Evolutionary conservation across 2,797 vertebrate species (phyloP), one percentile per base, ranked within the genome.

Genomic region (Yasuhikotakia modesta): DNA sequence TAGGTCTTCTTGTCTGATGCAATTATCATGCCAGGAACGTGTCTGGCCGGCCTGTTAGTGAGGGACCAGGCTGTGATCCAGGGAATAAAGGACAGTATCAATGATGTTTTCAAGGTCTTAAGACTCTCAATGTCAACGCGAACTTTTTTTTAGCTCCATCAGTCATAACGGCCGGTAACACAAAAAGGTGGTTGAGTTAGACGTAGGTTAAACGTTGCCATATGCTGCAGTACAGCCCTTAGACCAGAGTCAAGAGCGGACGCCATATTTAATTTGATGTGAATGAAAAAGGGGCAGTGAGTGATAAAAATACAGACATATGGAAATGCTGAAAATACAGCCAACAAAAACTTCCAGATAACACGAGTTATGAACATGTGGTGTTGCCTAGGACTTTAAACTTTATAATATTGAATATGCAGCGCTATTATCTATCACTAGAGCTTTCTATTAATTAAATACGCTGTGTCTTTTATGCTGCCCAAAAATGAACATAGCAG

Each of bases 1-100:
- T 84, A 81, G 87, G 84, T 88, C 86, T 88, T 86, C 86, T 85
- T 85, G 89, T 89, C 70, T 66, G n/a, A 64, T 67, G 55, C 70
- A 84, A 86, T 86, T 79, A 86, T 71, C 64, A 81, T 58, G 61
- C 48, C 22, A 52, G 45, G 69, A 81, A 78, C 50, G 70, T 71
- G 67, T 73, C 43, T 67, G 35, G 12, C n/a, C 46, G 5, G 46
- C 22, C 24, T 80, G 2, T 30, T 39, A 66, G 52, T 78, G 50
- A 65, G 60, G 48, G 70, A 64, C 43, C 50, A 24, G 24, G 39
- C 53, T 35, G 0, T 46, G 55, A 22, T 35, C 53, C 45, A 27
- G 21, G 30, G 43, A 77, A 50, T 68, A 67, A 68, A 73, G 43
- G 52, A 69, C 3, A 53, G 11, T 39, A 70, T 55, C 48, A 35